Percentiles rank a stretch among this genome's conserved stretches.
phyloP scores from a whole-genome alignment of 2,888 invertebrate species.

The Dastarcus helophoroides region DNA sequence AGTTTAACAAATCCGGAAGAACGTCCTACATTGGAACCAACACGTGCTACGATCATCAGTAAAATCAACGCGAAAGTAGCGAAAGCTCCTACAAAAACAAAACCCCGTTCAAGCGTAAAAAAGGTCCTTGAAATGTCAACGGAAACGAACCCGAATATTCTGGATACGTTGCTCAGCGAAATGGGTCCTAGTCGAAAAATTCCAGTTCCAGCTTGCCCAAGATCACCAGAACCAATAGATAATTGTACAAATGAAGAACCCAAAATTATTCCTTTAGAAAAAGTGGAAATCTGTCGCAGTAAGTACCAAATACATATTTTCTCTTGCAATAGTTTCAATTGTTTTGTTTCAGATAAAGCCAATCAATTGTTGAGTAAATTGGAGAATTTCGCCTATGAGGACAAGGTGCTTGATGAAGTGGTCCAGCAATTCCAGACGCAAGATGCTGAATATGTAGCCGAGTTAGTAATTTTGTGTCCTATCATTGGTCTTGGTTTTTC shows the following conservation, averaged over 20 bases:
- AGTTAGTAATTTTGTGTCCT: slow-evolving; percentile 17
- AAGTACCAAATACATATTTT: slow-evolving; percentile 12
- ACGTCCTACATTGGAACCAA: no score
- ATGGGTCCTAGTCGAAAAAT: no score
- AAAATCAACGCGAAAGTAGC: no score
- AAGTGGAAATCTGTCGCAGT: slow-evolving; percentile 8
- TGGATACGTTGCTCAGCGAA: no score
- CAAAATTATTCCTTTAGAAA: slow-evolving; percentile 16
- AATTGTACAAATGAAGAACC: slow-evolving; percentile 4
- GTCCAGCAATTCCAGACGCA: slow-evolving; percentile 18
- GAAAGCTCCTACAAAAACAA: no score
- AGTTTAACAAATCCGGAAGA: no score
- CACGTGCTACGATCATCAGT: no score
- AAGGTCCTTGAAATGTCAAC: no score
- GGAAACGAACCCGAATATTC: no score
- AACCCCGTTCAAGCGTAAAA: no score
- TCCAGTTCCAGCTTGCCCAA: slow-evolving; percentile 9
- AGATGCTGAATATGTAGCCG: slow-evolving; percentile 16
- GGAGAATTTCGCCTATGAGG: slow-evolving; percentile 19
- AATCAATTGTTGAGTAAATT: slow-evolving; percentile 18
- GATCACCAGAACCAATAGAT: slow-evolving; percentile 9
- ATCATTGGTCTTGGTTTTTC: no score
- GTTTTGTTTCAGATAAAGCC: slow-evolving; percentile 17
- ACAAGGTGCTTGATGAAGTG: slow-evolving; percentile 20
- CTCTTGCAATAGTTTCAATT: no score